phyloP scores from a whole-genome alignment of 2,888 invertebrate species.

The Tiphia femorata region DNA sequence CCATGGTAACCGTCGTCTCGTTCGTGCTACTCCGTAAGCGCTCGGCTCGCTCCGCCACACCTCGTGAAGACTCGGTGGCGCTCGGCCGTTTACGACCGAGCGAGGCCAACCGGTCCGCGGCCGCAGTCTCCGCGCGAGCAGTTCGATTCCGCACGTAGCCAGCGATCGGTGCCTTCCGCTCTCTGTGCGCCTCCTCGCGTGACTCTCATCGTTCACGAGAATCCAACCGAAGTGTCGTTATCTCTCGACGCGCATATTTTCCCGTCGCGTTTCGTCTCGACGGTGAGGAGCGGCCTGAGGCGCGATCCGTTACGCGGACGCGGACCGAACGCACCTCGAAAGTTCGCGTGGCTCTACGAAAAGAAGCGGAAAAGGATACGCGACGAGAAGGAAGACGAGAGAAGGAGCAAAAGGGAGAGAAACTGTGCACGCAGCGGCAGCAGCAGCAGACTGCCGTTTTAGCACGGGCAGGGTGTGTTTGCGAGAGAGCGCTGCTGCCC shows the following conservation, averaged over 20 bases:
- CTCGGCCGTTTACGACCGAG: slow-evolving; percentile 51
- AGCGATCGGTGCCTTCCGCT: slow-evolving; percentile 37
- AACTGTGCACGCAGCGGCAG: slow-evolving; percentile 7
- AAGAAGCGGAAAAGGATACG: background rate
- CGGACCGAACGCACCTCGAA: too few relatives aligned
- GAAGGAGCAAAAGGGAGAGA: background rate
- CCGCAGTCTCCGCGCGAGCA: slow-evolving; percentile 53
- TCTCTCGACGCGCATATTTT: too few relatives aligned
- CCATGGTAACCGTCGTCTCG: slow-evolving; percentile 52
- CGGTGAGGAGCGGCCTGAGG: background rate
- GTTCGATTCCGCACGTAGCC: slow-evolving; percentile 59
- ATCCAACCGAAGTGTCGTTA: too few relatives aligned
- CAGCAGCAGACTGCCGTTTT: background rate
- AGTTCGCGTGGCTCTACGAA: too few relatives aligned
- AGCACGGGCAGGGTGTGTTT: slow-evolving; percentile 24
- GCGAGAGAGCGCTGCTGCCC: slow-evolving; percentile 36
- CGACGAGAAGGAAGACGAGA: background rate
- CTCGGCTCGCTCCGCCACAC: slow-evolving; percentile 30
- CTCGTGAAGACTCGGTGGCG: slow-evolving; percentile 42
- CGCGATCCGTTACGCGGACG: too few relatives aligned
- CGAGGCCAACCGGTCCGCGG: slow-evolving; percentile 65
- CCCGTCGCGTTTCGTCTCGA: background rate
- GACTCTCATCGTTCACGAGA: too few relatives aligned
- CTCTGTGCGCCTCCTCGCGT: too few relatives aligned
- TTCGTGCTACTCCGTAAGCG: slow-evolving; percentile 24